Conservation (phyloP, 2,888 invertebrate genomes). For the Xanthia togata region DNA sequence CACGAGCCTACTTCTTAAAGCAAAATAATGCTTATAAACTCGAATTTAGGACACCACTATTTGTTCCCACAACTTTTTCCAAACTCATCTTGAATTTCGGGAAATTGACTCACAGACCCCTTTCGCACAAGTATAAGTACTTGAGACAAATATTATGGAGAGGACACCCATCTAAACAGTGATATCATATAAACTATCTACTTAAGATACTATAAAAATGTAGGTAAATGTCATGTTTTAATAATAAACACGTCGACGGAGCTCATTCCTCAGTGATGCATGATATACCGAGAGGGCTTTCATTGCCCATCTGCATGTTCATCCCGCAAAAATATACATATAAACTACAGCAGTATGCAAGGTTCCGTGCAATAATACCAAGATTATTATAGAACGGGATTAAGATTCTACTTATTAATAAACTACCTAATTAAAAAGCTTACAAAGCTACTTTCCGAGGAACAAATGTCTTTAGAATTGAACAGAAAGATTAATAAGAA, state of each 20-base stretch:
- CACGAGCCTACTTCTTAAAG: neutral
- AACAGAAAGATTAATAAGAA: neutral
- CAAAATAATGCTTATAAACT: neutral
- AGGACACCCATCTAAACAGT: neutral
- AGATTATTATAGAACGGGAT: neutral
- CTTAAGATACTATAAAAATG: neutral
- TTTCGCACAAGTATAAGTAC: neutral
- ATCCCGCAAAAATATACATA: slow-evolving; percentile 9
- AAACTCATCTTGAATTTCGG: neutral
- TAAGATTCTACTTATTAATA: neutral
- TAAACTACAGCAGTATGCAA: neutral
- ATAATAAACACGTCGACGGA: slow-evolving; percentile 23
- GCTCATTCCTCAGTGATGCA: slow-evolving; percentile 5
- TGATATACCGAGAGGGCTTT: slow-evolving; percentile 12
- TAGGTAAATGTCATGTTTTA: slow-evolving; percentile 12
- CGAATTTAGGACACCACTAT: neutral
- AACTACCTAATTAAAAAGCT: neutral
- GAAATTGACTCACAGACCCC: neutral
- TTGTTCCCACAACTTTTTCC: neutral
- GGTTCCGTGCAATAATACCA: slow-evolving; percentile 40
- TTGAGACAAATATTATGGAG: neutral
- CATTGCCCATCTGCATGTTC: slow-evolving; percentile 29
- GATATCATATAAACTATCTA: neutral
- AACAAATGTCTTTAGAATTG: neutral
- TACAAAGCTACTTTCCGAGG: neutral